Evolutionary conservation across 1,140 invertebrate genomes (phyloP).

Genomic region (Papilio helenus): DNA sequence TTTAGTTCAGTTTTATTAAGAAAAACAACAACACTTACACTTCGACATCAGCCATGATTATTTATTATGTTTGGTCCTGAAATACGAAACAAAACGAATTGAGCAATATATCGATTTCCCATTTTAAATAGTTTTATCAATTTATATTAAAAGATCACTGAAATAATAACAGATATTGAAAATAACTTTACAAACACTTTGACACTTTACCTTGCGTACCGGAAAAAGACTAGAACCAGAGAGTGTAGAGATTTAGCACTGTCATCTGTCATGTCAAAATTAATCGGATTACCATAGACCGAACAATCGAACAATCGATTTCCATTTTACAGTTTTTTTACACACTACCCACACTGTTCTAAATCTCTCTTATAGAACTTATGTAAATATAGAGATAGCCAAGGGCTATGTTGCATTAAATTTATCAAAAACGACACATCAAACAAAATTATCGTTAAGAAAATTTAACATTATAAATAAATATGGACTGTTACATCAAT

Average conservation of each 20-base stretch:
- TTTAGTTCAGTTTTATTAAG: constrained; percentile 24
- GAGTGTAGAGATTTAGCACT: constrained; percentile 40
- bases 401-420: too few relatives aligned
- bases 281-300: constrained; percentile 21
- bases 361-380: not conserved
- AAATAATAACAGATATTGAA: constrained; percentile 69
- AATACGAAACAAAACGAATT: constrained; percentile 67
- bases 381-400: too few relatives aligned
- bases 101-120: constrained; percentile 52
- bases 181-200: constrained; percentile 64
- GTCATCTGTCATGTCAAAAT: constrained; percentile 40
- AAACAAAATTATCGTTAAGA: too few relatives aligned
- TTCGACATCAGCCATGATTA: constrained; percentile 79
- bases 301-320: constrained; percentile 23
- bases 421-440: too few relatives aligned
- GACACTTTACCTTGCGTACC: constrained; percentile 80
- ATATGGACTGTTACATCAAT: too few relatives aligned
- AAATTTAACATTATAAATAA: too few relatives aligned
- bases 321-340: not conserved
- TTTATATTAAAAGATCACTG: constrained; percentile 58
- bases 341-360: not conserved
- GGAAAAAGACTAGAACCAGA: constrained; percentile 70
- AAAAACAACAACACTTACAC: constrained; percentile 72
- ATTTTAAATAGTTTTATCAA: constrained; percentile 44
- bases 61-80: constrained; percentile 67